These are phyloP conservation scores for Eurystomus glaucurus DNA, from an alignment of 2,797 vertebrate species.

Conservation along the genomic window DNA sequence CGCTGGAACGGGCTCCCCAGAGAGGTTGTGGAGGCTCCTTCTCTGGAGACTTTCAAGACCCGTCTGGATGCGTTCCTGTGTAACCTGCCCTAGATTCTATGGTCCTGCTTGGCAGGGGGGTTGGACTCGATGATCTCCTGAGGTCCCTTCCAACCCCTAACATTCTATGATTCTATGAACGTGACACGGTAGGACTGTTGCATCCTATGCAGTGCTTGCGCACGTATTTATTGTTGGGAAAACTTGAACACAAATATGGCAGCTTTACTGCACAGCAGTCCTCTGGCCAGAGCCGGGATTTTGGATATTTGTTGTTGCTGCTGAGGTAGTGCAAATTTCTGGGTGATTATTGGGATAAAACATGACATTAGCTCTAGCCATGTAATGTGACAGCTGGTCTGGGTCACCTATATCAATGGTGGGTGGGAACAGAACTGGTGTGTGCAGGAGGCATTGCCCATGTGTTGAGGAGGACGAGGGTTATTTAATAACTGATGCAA, in stretches of 20 bases:
- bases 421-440: not conserved
- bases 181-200: accelerated
- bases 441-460: slow-evolving; percentile 19
- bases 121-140: no score
- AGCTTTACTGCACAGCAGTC: not conserved
- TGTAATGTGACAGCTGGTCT: not conserved
- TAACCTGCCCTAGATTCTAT: no score
- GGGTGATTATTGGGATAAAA: not conserved
- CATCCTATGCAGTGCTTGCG: not conserved
- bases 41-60: no score
- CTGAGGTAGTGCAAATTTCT: not conserved
- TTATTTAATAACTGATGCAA: not conserved
- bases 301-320: not conserved
- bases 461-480: slow-evolving; percentile 38
- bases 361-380: not conserved
- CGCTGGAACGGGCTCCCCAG: no score
- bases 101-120: no score
- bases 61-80: no score
- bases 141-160: no score
- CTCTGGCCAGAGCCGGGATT: not conserved
- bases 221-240: not conserved
- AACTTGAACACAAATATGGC: not conserved
- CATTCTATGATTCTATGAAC: no score
- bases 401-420: not conserved
- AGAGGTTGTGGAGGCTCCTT: no score